Evolutionary conservation across 1,140 invertebrate genomes (phyloP).

Genomic region (Drosophila lacertosa): DNA sequence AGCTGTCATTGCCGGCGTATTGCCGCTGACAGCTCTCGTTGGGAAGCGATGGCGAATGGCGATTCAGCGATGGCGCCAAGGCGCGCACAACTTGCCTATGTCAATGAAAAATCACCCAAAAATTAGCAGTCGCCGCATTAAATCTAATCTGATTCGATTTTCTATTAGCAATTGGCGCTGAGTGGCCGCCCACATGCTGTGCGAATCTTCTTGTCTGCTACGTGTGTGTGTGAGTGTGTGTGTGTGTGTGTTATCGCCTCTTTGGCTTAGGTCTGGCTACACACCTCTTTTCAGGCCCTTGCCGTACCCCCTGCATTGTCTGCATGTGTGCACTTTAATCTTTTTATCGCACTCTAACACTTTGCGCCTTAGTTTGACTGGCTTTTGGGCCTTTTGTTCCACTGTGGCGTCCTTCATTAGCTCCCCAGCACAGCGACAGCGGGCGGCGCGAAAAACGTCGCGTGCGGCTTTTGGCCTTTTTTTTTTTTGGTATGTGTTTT

Average conservation of each 20-base stretch:
- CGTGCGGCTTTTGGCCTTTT: conserved; percentile 67
- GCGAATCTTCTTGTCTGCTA: background rate
- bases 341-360: conserved; percentile 80
- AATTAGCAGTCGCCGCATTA: conserved; percentile 78
- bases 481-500: conserved; percentile 10
- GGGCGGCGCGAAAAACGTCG: conserved; percentile 69
- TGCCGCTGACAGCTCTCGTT: conserved; percentile 66
- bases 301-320: background rate
- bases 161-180: conserved; percentile 71
- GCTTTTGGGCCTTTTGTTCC: conserved; percentile 71
- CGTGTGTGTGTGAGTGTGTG: conserved; percentile 5
- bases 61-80: conserved; percentile 35
- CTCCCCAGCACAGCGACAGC: too few species aligned
- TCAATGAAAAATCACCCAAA: conserved; percentile 73
- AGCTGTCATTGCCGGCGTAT: conserved; percentile 79
- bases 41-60: conserved; percentile 29
- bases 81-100: conserved; percentile 32
- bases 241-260: conserved; percentile 12
- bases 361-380: conserved; percentile 49
- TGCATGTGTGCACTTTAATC: conserved; percentile 71
- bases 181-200: conserved; percentile 7
- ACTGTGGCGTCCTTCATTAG: conserved; percentile 22
- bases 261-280: background rate
- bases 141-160: conserved; percentile 82
- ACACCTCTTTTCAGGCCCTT: background rate